phyloP scores from a whole-genome alignment of 2,113 vertebrate species.

The Gavia stellata region DNA sequence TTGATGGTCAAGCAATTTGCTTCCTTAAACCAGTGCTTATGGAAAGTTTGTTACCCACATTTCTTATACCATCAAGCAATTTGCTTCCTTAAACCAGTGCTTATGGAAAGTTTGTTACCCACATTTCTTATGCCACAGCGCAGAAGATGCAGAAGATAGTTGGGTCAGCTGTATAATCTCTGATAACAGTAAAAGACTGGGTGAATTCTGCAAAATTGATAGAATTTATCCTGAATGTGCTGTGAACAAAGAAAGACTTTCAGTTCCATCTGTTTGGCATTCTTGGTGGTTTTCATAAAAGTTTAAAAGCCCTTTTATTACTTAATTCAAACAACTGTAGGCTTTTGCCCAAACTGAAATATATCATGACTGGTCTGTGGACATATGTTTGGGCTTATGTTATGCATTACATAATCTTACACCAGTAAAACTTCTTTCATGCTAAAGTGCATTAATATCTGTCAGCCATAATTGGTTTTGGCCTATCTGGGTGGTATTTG shows the following conservation, averaged over 20 bases:
- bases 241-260: not conserved
- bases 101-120: not conserved
- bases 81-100: not conserved
- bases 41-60: not conserved
- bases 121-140: not conserved
- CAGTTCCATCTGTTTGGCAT: not conserved
- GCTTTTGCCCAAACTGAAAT: constrained; percentile 12
- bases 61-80: not conserved
- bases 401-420: not conserved
- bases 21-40: not conserved
- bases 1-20: not conserved
- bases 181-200: not conserved
- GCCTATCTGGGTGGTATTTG: not conserved
- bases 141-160: not conserved
- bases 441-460: not conserved
- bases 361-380: not conserved
- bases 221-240: not conserved
- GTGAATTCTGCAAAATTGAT: not conserved
- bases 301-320: not conserved
- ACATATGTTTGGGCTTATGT: not conserved
- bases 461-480: constrained; percentile 5
- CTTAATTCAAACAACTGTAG: not conserved
- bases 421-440: not conserved
- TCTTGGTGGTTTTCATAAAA: not conserved
- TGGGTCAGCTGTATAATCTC: not conserved